Conservation (phyloP, 2,888 invertebrate species). For the Timema podura region DNA sequence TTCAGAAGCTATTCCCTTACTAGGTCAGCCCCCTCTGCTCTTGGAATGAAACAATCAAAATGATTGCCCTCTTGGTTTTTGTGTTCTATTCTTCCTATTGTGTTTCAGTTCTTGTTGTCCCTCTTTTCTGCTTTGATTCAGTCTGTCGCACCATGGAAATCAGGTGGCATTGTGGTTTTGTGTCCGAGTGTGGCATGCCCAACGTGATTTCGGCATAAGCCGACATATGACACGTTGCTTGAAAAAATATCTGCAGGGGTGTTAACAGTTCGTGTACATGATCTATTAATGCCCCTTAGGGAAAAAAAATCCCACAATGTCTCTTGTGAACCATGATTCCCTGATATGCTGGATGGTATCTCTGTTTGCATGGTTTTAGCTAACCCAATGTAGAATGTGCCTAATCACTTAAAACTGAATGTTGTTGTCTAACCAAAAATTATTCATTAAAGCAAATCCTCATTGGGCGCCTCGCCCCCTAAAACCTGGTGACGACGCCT, state of each 20-base stretch:
- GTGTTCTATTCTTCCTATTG: slow-evolving; percentile 27
- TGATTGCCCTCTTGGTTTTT: slow-evolving; percentile 28
- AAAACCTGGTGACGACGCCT: slow-evolving; percentile 18
- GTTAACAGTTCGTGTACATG: too few relatives aligned
- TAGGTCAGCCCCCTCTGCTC: slow-evolving; percentile 43
- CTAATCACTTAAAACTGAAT: slow-evolving; percentile 1
- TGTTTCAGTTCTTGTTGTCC: slow-evolving; percentile 25
- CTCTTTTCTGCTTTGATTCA: slow-evolving; percentile 12
- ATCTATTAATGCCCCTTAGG: too few relatives aligned
- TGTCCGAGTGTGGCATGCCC: too few relatives aligned
- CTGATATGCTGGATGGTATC: slow-evolving; percentile 11
- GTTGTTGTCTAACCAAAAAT: slow-evolving; percentile 14
- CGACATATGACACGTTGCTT: too few relatives aligned
- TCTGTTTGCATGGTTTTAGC: slow-evolving; percentile 12
- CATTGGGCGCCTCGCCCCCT: slow-evolving; percentile 15
- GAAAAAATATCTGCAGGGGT: too few relatives aligned
- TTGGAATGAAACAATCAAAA: slow-evolving; percentile 30
- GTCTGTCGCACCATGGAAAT: slow-evolving; percentile 7
- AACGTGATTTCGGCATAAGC: too few relatives aligned
- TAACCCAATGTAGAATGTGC: slow-evolving; percentile 2
- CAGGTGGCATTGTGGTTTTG: slow-evolving; percentile 1
- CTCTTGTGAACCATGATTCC: neutral
- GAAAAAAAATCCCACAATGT: neutral
- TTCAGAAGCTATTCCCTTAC: slow-evolving; percentile 54
- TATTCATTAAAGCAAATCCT: slow-evolving; percentile 25